Conservation (phyloP, 2,797 vertebrate genomes). For the Perodicticus potto region DNA sequence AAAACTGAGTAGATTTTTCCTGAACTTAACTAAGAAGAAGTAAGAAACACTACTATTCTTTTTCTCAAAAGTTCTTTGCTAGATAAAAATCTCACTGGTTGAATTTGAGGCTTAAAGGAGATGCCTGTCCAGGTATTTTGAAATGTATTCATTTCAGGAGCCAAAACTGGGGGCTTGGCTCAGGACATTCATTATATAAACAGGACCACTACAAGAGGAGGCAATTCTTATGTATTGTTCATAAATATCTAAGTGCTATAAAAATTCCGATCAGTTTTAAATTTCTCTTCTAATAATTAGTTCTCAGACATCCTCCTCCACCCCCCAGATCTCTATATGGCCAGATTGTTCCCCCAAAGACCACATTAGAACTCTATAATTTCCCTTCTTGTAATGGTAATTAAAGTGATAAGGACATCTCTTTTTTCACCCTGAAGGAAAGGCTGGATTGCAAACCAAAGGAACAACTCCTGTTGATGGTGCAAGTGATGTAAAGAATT, state of each 20-base stretch:
- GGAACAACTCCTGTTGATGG: conserved; percentile 46
- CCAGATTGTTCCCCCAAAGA: conserved; percentile 31
- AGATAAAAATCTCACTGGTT: conserved; percentile 67
- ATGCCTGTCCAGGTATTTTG: conserved; percentile 54
- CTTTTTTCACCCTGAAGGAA: conserved; percentile 74
- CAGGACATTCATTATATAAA: conserved; percentile 36
- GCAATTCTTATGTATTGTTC: conserved; percentile 27
- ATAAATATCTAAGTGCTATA: conserved; percentile 68
- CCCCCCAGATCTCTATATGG: conserved; percentile 36
- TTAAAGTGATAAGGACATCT: conserved; percentile 79
- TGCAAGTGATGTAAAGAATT: conserved; percentile 69
- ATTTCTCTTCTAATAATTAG: conserved; percentile 66
- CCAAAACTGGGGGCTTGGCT: background rate
- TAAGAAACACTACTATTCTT: conserved; percentile 53
- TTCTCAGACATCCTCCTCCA: conserved; percentile 70
- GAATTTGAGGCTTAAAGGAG: conserved; percentile 65
- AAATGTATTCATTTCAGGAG: conserved; percentile 71
- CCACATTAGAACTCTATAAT: conserved; percentile 62
- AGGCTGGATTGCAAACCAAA: conserved; percentile 66
- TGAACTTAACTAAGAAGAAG: conserved; percentile 38
- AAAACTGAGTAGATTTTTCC: conserved; percentile 51
- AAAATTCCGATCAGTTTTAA: conserved; percentile 73
- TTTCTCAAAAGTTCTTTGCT: background rate
- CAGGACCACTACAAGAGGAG: background rate
- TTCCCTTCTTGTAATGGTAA: conserved; percentile 77